Percentiles rank a stretch among this genome's conserved stretches.
phyloP scores from a whole-genome alignment of 2,888 invertebrate species.

The Oscheius sp. region DNA sequence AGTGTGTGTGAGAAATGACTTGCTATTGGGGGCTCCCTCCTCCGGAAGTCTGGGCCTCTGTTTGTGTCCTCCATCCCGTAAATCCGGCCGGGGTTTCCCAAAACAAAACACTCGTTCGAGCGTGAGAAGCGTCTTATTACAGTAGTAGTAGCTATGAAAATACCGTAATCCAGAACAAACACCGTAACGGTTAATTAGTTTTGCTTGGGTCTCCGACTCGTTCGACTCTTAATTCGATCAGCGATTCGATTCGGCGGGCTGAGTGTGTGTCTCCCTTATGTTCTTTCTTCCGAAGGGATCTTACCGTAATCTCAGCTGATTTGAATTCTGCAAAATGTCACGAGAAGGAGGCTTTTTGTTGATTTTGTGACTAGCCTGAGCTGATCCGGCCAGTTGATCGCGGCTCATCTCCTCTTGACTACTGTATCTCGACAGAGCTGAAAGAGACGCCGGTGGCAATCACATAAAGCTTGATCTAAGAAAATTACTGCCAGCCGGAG shows the following conservation, averaged over 20 bases:
- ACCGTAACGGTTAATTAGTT: conserved; percentile 31
- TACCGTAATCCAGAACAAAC: conserved; percentile 19
- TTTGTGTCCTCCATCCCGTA: conserved; percentile 32
- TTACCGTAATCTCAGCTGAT: conserved; percentile 14
- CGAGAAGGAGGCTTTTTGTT: conserved; percentile 7
- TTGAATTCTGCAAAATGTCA: not conserved
- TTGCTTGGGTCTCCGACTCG: conserved; percentile 15
- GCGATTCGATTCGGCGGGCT: conserved; percentile 25
- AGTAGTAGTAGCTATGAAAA: conserved; percentile 16
- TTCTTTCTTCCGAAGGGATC: conserved; percentile 1
- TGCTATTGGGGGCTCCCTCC: not conserved
- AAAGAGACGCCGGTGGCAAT: not conserved
- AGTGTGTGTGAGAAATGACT: not conserved
- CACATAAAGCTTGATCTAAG: conserved; percentile 11
- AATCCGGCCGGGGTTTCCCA: conserved; percentile 35
- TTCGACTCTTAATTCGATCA: conserved; percentile 38
- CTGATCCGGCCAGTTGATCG: not conserved
- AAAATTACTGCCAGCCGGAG: conserved; percentile 33
- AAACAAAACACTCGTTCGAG: conserved; percentile 36
- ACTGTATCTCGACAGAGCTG: conserved; percentile 3
- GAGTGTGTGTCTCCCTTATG: conserved; percentile 17
- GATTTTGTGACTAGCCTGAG: conserved; percentile 10
- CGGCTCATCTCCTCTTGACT: not conserved
- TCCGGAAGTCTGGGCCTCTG: conserved; percentile 23
- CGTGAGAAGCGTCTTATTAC: conserved; percentile 30